Evolutionary conservation across 1,140 invertebrate species (phyloP).

Genomic region (Xylocopa sonorina): DNA sequence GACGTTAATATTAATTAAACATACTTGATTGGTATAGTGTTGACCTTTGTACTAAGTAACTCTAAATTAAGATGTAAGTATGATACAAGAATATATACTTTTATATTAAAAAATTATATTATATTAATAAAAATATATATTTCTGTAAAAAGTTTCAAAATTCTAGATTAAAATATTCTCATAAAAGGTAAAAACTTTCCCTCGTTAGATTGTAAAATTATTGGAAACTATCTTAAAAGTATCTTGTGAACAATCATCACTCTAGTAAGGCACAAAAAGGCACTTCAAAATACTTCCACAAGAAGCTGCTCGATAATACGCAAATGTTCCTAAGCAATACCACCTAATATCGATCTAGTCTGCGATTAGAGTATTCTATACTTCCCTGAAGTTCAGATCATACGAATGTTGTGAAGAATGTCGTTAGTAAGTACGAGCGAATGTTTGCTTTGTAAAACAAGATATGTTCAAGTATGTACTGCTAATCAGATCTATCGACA

Average conservation of each 20-base stretch:
- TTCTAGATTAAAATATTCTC: constrained; percentile 10
- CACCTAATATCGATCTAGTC: not conserved
- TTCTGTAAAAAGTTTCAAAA: constrained; percentile 50
- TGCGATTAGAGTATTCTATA: not conserved
- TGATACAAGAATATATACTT: constrained; percentile 35
- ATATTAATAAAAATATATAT: constrained; percentile 58
- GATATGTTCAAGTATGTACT: constrained; percentile 26
- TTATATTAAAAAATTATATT: constrained; percentile 43
- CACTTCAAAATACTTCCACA: constrained; percentile 14
- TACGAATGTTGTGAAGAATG: constrained; percentile 22
- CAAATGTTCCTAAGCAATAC: constrained; percentile 10
- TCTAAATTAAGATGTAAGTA: constrained; percentile 45
- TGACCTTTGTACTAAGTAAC: constrained; percentile 55
- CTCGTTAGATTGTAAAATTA: constrained; percentile 11
- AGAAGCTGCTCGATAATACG: constrained; percentile 11
- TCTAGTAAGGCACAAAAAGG: constrained; percentile 42
- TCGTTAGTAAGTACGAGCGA: constrained; percentile 58
- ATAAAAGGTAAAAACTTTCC: constrained; percentile 18
- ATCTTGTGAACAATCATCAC: not conserved
- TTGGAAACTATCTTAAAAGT: constrained; percentile 9
- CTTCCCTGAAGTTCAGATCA: constrained; percentile 38
- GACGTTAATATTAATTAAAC: constrained; percentile 7
- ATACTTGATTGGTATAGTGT: constrained; percentile 11
- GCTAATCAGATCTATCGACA: constrained; percentile 42
- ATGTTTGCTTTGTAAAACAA: constrained; percentile 38